Conservation (phyloP, 2,113 vertebrate species). For the Hystrix cristata region DNA sequence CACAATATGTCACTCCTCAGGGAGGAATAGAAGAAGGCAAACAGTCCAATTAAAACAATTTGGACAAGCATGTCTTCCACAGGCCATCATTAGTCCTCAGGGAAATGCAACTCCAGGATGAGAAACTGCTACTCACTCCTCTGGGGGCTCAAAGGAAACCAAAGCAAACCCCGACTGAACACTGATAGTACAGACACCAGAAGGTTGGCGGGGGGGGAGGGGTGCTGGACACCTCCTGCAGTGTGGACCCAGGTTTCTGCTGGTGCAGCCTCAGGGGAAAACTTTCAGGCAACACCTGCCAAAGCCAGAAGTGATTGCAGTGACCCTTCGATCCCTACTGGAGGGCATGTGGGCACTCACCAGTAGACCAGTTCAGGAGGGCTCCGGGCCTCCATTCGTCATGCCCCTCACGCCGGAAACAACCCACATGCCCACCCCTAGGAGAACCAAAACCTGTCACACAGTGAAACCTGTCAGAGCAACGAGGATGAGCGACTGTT, state of each 20-base stretch:
- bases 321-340: accelerated
- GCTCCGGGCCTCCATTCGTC: accelerated
- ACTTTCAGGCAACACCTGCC: neutral
- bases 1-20: neutral
- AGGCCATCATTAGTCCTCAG: neutral
- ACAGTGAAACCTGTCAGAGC: neutral
- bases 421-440: accelerated
- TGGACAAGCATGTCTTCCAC: neutral
- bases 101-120: neutral
- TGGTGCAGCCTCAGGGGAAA: neutral
- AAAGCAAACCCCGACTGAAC: neutral
- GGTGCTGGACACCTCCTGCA: accelerated
- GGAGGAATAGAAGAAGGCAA: neutral
- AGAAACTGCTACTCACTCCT: neutral
- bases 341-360: accelerated
- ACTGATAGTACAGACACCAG: neutral
- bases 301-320: accelerated
- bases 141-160: neutral
- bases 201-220: neutral
- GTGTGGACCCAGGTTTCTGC: accelerated
- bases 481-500: accelerated
- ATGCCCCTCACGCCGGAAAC: neutral
- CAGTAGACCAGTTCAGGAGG: neutral
- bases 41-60: neutral
- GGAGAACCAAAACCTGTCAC: neutral